These are phyloP conservation scores for Ptychoptera albimana DNA, from an alignment of 2,888 invertebrate genomes.

Conservation along the genomic window DNA sequence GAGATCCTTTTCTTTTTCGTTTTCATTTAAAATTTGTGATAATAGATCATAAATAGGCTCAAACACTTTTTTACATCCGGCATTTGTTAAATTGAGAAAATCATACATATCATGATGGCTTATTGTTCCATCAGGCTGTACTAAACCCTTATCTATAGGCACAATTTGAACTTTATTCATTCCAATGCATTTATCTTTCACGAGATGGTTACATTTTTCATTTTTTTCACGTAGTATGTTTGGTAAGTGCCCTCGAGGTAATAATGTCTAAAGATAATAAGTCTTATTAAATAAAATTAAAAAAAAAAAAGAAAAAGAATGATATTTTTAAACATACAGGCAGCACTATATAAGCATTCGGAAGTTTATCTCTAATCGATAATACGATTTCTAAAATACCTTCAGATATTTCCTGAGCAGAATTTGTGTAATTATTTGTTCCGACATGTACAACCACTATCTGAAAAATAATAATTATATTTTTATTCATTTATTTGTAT, in stretches of 20 bases:
- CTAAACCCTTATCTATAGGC: conserved; percentile 59
- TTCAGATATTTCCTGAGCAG: conserved; percentile 64
- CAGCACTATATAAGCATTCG: conserved; percentile 65
- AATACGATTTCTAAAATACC: conserved; percentile 66
- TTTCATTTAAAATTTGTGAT: conserved; percentile 59
- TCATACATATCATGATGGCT: conserved; percentile 87
- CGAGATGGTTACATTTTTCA: conserved; percentile 51
- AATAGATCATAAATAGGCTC: conserved; percentile 70
- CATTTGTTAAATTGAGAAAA: conserved; percentile 73
- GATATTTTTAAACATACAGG: conserved; percentile 41
- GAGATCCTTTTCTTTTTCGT: conserved; percentile 55
- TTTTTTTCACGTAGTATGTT: conserved; percentile 68
- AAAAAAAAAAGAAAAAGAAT: conserved; percentile 1
- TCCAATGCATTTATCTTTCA: conserved; percentile 45
- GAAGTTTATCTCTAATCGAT: conserved; percentile 58
- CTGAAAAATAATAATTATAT: conserved; percentile 31
- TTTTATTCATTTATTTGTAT: not conserved
- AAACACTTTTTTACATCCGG: conserved; percentile 74
- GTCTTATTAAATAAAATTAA: conserved; percentile 7
- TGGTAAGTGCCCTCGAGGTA: conserved; percentile 75
- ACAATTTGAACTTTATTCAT: conserved; percentile 62
- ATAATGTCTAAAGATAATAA: conserved; percentile 50
- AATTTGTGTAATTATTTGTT: conserved; percentile 70
- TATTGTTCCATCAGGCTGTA: conserved; percentile 64
- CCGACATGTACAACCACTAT: conserved; percentile 76